Conservation (phyloP, 2,113 vertebrate genomes). For the Gobio gobio region DNA sequence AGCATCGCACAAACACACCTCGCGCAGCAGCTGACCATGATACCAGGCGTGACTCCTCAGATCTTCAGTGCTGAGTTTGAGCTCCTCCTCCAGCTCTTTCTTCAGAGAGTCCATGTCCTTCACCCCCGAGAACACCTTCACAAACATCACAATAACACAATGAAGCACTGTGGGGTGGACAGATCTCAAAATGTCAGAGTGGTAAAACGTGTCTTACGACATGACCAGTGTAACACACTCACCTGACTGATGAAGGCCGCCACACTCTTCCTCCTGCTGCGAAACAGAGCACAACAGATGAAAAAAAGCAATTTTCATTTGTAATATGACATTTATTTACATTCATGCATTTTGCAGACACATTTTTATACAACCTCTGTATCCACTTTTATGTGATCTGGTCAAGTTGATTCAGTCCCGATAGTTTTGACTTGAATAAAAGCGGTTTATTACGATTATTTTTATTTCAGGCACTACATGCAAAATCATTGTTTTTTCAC, state of each 20-base stretch:
- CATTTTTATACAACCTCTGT: background rate
- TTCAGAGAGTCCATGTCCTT: slow-evolving; percentile 78
- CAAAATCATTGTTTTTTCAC: background rate
- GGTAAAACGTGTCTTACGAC: too few relatives aligned
- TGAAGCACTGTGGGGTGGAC: background rate
- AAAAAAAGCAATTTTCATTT: background rate
- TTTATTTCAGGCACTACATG: background rate
- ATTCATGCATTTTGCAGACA: background rate
- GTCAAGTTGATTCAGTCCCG: too few relatives aligned
- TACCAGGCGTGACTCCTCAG: slow-evolving; percentile 84
- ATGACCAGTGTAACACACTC: slow-evolving; percentile 18
- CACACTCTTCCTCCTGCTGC: slow-evolving; percentile 75
- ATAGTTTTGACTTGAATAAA: background rate
- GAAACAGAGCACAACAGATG: slow-evolving; percentile 59
- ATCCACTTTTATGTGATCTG: too few relatives aligned
- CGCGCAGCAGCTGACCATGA: slow-evolving; percentile 78
- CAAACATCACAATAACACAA: background rate
- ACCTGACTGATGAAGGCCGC: slow-evolving; percentile 73
- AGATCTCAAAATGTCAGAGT: background rate
- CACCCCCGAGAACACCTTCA: slow-evolving; percentile 44
- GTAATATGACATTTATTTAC: background rate
- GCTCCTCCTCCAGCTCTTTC: slow-evolving; percentile 83
- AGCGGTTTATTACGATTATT: background rate
- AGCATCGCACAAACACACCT: slow-evolving; percentile 67
- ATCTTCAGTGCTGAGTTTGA: slow-evolving; percentile 80